Conservation (phyloP, 2,888 invertebrate species). For the Aromia moschata region DNA sequence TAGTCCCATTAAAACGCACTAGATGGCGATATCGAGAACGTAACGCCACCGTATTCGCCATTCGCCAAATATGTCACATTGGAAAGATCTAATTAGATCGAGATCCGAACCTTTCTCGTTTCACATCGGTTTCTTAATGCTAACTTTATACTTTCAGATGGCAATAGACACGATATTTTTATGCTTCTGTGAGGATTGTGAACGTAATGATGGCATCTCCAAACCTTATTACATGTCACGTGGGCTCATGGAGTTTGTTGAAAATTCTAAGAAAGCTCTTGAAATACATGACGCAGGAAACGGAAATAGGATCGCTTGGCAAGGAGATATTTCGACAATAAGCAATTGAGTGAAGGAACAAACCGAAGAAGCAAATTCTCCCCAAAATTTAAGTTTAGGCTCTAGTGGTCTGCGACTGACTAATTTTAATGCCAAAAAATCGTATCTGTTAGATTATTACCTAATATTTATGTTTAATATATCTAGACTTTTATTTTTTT, state of each 20-base stretch:
- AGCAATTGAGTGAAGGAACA: not conserved
- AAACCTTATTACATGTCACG: slow-evolving; percentile 73
- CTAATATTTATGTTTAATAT: too few species aligned
- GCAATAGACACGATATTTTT: slow-evolving; percentile 74
- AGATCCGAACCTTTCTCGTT: too few species aligned
- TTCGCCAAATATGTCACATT: too few species aligned
- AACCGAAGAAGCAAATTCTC: not conserved
- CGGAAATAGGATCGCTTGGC: slow-evolving; percentile 23
- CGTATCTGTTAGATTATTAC: too few species aligned
- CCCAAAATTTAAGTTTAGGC: not conserved
- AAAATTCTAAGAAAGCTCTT: slow-evolving; percentile 68
- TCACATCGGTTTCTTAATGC: slow-evolving; percentile 1
- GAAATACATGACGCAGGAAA: slow-evolving; percentile 41
- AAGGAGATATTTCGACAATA: not conserved
- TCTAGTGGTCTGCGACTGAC: not conserved
- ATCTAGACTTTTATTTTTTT: too few species aligned
- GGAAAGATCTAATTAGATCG: too few species aligned
- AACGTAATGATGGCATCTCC: slow-evolving; percentile 70
- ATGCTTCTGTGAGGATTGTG: slow-evolving; percentile 76
- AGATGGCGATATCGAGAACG: too few species aligned
- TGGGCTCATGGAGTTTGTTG: slow-evolving; percentile 73
- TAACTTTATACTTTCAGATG: slow-evolving; percentile 65
- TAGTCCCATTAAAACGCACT: too few species aligned
- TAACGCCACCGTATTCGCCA: too few species aligned
- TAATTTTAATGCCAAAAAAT: too few species aligned